Percentiles rank a stretch among this genome's conserved stretches.
These are phyloP conservation scores for Musca vetustissima DNA, from an alignment of 1,140 invertebrate genomes.

Conservation along the genomic window DNA sequence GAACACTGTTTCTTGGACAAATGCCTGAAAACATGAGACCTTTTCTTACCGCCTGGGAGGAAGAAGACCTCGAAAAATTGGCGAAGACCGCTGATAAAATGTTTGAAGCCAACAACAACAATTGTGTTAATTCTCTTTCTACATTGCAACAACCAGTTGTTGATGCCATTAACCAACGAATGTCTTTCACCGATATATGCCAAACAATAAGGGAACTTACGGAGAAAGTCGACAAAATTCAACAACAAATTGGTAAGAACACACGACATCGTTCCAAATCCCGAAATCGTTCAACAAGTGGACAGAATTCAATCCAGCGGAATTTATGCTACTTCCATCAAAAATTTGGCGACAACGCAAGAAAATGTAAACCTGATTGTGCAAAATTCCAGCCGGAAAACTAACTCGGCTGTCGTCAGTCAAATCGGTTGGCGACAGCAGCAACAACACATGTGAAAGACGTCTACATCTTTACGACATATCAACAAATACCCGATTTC, in stretches of 20 bases:
- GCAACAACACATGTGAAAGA: background rate
- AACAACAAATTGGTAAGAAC: background rate
- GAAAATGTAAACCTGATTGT: background rate
- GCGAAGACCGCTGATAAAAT: background rate
- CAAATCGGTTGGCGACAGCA: conserved; percentile 4
- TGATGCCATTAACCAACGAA: background rate
- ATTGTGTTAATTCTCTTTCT: background rate
- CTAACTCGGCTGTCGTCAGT: conserved; percentile 3
- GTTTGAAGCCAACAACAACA: background rate
- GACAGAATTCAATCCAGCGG: background rate
- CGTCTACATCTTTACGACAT: background rate
- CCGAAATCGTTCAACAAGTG: background rate
- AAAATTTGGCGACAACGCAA: background rate
- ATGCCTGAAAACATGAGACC: conserved; percentile 12
- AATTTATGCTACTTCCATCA: background rate
- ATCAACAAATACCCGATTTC: background rate
- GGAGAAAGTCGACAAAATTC: background rate
- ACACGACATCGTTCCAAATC: too few relatives aligned
- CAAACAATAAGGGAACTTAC: too few relatives aligned
- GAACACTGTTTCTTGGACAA: conserved; percentile 13
- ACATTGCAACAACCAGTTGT: background rate
- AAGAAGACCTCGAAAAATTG: conserved; percentile 14
- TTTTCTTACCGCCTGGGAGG: background rate
- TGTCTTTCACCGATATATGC: conserved; percentile 18
- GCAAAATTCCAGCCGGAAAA: background rate